A percentile compares a stretch with the other conserved stretches of the same genome.
These are phyloP conservation scores for Aspidapion aeneum DNA, from an alignment of 2,888 invertebrate genomes.

Conservation along the genomic window DNA sequence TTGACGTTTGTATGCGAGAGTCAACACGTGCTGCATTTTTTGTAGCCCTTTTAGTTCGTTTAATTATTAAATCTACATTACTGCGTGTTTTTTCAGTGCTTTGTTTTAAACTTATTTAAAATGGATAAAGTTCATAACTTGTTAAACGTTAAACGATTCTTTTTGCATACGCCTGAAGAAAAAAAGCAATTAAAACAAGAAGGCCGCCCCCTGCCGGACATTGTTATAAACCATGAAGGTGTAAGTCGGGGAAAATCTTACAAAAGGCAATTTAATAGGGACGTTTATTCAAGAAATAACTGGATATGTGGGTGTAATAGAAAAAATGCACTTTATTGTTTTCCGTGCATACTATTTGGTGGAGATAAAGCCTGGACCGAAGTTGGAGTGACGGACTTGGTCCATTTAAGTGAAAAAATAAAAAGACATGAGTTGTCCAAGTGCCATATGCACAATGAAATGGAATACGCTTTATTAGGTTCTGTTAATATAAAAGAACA, in stretches of 20 bases:
- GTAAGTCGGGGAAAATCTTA: constrained; percentile 8
- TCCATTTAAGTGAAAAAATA: constrained; percentile 9
- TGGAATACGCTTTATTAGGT: constrained; percentile 12
- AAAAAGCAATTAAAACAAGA: constrained; percentile 7
- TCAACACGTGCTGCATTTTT: no score
- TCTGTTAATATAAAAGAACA: constrained; percentile 7
- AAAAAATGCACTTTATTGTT: constrained; percentile 11
- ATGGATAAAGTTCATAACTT: neutral
- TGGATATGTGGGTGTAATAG: constrained; percentile 16
- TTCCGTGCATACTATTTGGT: constrained; percentile 12
- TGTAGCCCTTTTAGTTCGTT: no score
- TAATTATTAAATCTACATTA: no score
- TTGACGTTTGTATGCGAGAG: no score
- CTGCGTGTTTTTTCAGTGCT: no score
- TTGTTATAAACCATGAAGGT: constrained; percentile 4
- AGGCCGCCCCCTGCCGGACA: constrained; percentile 6
- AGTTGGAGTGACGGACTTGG: constrained; percentile 7
- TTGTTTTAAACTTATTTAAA: no score
- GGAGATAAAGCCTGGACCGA: constrained; percentile 15
- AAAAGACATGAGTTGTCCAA: constrained; percentile 3
- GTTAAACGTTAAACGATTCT: constrained; percentile 2
- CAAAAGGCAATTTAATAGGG: constrained; percentile 11
- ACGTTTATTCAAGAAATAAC: constrained; percentile 8
- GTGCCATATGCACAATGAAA: constrained; percentile 7
- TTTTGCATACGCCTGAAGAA: constrained; percentile 1